Percentiles rank a stretch among this genome's conserved stretches.
Evolutionary conservation across 2,113 vertebrate species (phyloP).

Genomic region (Orthonyx spaldingii): DNA sequence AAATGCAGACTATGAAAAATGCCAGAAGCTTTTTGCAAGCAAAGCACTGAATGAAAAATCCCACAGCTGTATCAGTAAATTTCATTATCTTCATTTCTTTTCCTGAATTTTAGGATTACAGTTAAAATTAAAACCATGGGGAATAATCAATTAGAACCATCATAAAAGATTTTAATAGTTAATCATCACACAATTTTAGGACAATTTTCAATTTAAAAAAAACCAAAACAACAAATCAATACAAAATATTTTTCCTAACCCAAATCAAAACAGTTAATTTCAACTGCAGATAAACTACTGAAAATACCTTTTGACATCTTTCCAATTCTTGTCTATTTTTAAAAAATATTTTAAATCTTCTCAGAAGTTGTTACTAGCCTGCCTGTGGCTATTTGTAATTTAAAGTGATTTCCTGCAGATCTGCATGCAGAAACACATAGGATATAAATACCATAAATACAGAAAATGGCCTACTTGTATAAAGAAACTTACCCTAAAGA

Average conservation of each 20-base stretch:
- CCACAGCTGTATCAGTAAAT: neutral
- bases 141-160: neutral
- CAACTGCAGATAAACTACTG: neutral
- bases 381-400: constrained; percentile 19
- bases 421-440: constrained; percentile 39
- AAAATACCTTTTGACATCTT: constrained; percentile 40
- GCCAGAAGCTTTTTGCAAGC: neutral
- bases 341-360: constrained; percentile 16
- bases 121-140: neutral
- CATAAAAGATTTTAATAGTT: neutral
- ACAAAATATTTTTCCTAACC: neutral
- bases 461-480: constrained; percentile 49
- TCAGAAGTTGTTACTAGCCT: constrained; percentile 22
- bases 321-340: neutral
- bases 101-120: neutral
- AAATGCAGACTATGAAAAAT: neutral
- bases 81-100: neutral
- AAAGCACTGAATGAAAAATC: neutral
- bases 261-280: constrained; percentile 4
- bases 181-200: neutral
- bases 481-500: constrained; percentile 89
- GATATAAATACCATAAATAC: constrained; percentile 34
- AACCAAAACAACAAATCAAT: neutral
- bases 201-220: neutral
- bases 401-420: constrained; percentile 43